Conservation (phyloP, 2,797 vertebrate genomes). For the Lutjanus campechanus region DNA sequence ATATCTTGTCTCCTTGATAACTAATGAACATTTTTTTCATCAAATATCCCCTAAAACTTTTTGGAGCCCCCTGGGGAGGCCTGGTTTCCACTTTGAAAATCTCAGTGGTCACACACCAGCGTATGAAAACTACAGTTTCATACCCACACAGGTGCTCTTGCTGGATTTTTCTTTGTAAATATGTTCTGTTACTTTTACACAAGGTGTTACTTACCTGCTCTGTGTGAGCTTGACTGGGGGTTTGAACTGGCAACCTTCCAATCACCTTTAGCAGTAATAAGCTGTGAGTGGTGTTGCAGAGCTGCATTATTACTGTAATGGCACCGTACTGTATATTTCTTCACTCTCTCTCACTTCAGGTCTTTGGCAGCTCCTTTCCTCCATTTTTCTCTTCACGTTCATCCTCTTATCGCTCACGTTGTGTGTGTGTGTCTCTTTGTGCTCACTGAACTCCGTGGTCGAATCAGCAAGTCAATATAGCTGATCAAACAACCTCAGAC, state of each 20-base stretch:
- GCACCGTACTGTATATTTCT: conserved; percentile 28
- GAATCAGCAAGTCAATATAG: conserved; percentile 61
- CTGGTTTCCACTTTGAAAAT: not conserved
- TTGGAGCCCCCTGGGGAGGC: too few species aligned
- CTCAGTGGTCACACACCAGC: not conserved
- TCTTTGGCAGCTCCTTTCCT: conserved; percentile 42
- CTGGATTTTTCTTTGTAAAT: not conserved
- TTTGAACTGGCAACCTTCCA: conserved; percentile 49
- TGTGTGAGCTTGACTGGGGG: conserved; percentile 15
- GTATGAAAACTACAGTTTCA: not conserved
- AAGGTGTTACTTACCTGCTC: conserved; percentile 13
- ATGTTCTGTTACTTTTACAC: conserved; percentile 8
- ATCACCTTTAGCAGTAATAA: conserved; percentile 38
- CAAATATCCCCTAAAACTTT: too few species aligned
- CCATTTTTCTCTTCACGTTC: conserved; percentile 39
- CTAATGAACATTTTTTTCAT: too few species aligned
- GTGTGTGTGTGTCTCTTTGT: conserved; percentile 27
- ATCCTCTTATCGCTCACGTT: conserved; percentile 34
- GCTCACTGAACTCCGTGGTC: conserved; percentile 51
- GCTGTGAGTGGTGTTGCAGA: conserved; percentile 25
- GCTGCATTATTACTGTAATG: conserved; percentile 42
- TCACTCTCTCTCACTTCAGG: conserved; percentile 21
- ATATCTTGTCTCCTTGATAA: too few species aligned
- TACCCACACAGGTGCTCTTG: not conserved
- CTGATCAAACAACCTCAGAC: conserved; percentile 58